Conservation (phyloP, 2,113 vertebrate species). For the Thymallus thymallus region DNA sequence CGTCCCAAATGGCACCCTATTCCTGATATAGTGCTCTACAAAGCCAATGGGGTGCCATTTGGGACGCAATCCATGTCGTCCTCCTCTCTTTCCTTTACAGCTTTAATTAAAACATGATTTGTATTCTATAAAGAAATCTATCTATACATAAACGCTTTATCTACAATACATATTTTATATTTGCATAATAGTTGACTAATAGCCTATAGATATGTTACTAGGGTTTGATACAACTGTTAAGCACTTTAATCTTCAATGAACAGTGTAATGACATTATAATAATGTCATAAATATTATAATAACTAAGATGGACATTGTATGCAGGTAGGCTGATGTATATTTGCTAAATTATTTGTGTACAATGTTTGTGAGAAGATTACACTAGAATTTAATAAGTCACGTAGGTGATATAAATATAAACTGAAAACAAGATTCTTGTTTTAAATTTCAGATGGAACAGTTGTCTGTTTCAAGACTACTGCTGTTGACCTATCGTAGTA, state of each 20-base stretch:
- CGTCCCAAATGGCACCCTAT: no score
- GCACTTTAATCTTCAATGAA: slow-evolving; percentile 56
- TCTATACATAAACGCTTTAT: slow-evolving; percentile 53
- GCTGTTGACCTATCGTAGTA: background rate
- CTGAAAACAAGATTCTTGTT: background rate
- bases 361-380: background rate
- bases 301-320: background rate
- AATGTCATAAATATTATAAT: background rate
- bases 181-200: slow-evolving; percentile 31
- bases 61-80: background rate
- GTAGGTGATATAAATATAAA: background rate
- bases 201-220: slow-evolving; percentile 32
- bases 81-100: slow-evolving; percentile 20
- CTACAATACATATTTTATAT: slow-evolving; percentile 37
- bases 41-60: no score
- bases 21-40: background rate
- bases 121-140: slow-evolving; percentile 30
- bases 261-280: slow-evolving; percentile 10
- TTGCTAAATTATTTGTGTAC: background rate
- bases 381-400: background rate
- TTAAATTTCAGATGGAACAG: background rate
- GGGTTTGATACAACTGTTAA: slow-evolving; percentile 40
- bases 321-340: background rate
- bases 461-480: background rate
- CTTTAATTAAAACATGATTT: slow-evolving; percentile 53